Percentiles rank a stretch among this genome's conserved stretches.
Conservation (phyloP, 1,140 invertebrate genomes). For the Euwallacea fornicatus region DNA sequence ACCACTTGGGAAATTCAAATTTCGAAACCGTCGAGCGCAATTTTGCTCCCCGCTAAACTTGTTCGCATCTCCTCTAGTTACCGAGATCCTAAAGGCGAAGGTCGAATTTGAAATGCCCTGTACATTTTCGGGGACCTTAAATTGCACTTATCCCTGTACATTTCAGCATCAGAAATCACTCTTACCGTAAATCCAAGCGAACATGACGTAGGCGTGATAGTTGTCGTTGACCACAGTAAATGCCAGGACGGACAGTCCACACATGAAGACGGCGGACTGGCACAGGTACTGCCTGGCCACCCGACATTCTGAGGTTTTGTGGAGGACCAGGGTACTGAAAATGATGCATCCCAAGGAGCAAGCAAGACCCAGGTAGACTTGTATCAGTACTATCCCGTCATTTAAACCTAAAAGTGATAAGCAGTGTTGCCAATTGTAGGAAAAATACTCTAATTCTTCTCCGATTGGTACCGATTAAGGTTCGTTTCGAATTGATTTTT, state of each 20-base stretch:
- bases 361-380: conserved; percentile 76
- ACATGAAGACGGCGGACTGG: conserved; percentile 75
- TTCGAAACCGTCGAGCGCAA: too few species aligned
- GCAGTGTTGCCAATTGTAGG: neutral
- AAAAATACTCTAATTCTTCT: too few species aligned
- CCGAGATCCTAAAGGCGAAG: too few species aligned
- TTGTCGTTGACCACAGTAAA: conserved; percentile 80
- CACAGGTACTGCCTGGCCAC: conserved; percentile 85
- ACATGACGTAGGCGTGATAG: conserved; percentile 77
- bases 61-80: too few species aligned
- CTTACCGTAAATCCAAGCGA: conserved; percentile 79
- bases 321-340: conserved; percentile 80
- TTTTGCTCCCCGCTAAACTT: too few species aligned
- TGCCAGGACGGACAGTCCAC: conserved; percentile 76
- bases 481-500: too few species aligned
- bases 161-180: too few species aligned
- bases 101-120: too few species aligned
- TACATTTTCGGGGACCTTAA: too few species aligned
- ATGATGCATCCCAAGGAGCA: conserved; percentile 80
- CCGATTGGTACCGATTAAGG: too few species aligned
- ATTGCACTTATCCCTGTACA: too few species aligned
- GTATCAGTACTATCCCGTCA: conserved; percentile 70
- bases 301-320: conserved; percentile 80
- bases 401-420: conserved; percentile 53
- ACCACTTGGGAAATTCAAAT: too few species aligned